phyloP scores from a whole-genome alignment of 92 coral and sea anemone species.

The Paragorgia papillata region DNA sequence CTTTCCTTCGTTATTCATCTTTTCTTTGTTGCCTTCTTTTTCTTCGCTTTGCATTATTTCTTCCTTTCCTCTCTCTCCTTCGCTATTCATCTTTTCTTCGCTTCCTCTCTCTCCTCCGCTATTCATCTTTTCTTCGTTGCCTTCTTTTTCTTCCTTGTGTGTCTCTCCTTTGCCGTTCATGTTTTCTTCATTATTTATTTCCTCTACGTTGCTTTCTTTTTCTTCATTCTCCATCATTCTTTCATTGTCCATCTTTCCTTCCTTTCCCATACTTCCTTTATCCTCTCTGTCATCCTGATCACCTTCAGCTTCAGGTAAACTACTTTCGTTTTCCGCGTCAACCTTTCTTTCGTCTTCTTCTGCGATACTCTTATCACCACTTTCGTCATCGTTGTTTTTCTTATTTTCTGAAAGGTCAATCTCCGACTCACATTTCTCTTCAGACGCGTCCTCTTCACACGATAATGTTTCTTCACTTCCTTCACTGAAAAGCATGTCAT shows the following conservation, averaged over 20 bases:
- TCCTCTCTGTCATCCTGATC: not conserved
- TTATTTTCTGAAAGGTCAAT: not conserved
- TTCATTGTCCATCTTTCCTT: conserved; percentile 17
- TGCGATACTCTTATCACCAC: not conserved
- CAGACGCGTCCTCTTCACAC: not conserved
- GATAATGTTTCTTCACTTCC: not conserved
- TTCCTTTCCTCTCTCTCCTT: not conserved
- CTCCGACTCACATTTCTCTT: not conserved
- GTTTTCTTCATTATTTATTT: too few species aligned
- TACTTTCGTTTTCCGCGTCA: not conserved
- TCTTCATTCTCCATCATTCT: conserved; percentile 1
- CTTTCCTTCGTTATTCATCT: not conserved
- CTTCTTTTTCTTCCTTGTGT: conserved; percentile 10
- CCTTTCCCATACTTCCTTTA: not conserved
- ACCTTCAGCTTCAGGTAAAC: not conserved
- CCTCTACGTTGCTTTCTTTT: too few species aligned
- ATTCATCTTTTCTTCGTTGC: not conserved
- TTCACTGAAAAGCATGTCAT: not conserved
- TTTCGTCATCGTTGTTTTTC: not conserved
- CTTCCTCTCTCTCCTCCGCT: conserved; percentile 6
- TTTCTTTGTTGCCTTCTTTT: conserved; percentile 2
- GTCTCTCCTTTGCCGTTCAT: too few species aligned
- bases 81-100: conserved; percentile 18
- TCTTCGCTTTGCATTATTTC: conserved; percentile 11
- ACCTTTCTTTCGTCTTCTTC: conserved; percentile 33